Conservation (phyloP, 92 coral and sea anemone species). For the Palythoa grandiflora region DNA sequence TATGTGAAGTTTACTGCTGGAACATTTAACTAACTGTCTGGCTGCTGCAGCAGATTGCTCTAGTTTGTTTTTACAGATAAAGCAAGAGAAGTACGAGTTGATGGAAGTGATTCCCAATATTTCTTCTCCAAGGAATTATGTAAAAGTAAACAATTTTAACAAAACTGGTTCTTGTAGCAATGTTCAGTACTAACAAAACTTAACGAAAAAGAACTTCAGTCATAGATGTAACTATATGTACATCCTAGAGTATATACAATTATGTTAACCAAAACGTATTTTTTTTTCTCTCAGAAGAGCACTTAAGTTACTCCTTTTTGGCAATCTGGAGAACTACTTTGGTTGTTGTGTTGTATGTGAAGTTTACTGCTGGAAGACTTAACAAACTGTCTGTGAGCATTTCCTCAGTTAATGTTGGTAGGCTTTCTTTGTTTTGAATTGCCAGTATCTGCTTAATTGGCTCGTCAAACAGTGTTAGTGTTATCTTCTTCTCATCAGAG, state of each 20-base stretch:
- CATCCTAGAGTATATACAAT: constrained; percentile 3
- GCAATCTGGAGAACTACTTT: constrained; percentile 17
- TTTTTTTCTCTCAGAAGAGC: constrained; percentile 4
- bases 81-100: constrained; percentile 2
- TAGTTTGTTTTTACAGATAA: neutral
- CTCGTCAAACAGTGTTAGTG: constrained; percentile 42
- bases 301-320: constrained; percentile 1
- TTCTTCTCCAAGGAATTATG: neutral
- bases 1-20: constrained; percentile 28
- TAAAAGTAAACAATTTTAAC: constrained; percentile 1
- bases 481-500: constrained; percentile 15
- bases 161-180: constrained; percentile 4
- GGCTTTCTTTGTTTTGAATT: constrained; percentile 14
- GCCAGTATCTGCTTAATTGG: constrained; percentile 23
- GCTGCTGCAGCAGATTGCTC: constrained; percentile 31
- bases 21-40: constrained; percentile 2
- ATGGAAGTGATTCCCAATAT: neutral
- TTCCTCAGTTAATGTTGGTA: constrained; percentile 16
- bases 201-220: constrained; percentile 3
- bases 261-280: constrained; percentile 2
- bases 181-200: constrained; percentile 3
- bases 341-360: constrained; percentile 19
- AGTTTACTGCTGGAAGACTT: constrained; percentile 22
- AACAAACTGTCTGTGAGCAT: neutral
- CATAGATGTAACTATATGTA: neutral